phyloP scores from a whole-genome alignment of 2,888 invertebrate genomes.

The Hedya salicella region DNA sequence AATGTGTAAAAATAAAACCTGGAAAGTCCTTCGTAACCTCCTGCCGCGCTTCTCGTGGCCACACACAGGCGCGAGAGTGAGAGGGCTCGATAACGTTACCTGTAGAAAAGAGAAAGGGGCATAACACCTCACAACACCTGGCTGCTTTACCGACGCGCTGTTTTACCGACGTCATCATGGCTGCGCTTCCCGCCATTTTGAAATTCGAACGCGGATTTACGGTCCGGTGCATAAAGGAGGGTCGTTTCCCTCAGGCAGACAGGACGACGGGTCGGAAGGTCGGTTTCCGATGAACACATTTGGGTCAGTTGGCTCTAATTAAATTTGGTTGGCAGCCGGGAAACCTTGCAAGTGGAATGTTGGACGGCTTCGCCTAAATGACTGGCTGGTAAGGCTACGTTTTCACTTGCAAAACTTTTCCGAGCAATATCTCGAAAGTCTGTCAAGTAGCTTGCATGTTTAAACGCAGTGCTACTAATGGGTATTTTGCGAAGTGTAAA shows the following conservation, averaged over 20 bases:
- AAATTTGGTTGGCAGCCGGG: conserved; percentile 17
- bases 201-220: conserved; percentile 75
- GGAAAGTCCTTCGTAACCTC: background rate
- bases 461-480: too few relatives aligned
- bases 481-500: too few relatives aligned
- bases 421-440: too few relatives aligned
- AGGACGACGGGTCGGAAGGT: conserved; percentile 29
- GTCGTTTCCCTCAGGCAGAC: conserved; percentile 51
- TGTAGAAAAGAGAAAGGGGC: conserved; percentile 68
- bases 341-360: conserved; percentile 24
- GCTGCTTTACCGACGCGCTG: conserved; percentile 66
- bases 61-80: conserved; percentile 68
- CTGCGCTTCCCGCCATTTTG: conserved; percentile 58
- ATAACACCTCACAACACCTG: conserved; percentile 68
- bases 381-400: too few relatives aligned
- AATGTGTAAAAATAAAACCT: background rate
- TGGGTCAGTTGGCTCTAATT: conserved; percentile 27
- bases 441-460: too few relatives aligned
- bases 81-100: conserved; percentile 61
- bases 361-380: conserved; percentile 32
- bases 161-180: conserved; percentile 52
- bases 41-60: conserved; percentile 39
- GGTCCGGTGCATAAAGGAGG: conserved; percentile 68
- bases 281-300: conserved; percentile 32
- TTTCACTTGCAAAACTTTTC: too few relatives aligned